These are phyloP conservation scores for Cyclopterus lumpus DNA, from an alignment of 2,797 vertebrate species.

Conservation along the genomic window DNA sequence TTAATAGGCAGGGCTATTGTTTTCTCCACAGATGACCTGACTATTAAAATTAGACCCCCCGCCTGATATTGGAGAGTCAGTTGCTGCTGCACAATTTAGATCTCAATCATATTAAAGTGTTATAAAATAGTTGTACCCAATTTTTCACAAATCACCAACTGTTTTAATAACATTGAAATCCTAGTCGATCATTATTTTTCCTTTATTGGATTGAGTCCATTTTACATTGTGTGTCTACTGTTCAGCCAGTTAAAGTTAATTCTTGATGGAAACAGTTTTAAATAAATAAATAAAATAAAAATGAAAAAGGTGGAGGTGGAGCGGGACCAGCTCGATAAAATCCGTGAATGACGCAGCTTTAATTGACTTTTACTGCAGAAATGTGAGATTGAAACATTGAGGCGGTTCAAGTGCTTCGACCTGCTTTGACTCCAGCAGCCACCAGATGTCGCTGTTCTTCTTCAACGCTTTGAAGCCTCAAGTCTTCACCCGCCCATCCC, in stretches of 20 bases:
- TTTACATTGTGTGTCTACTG: background rate
- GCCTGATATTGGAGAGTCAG: background rate
- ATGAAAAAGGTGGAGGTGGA: no score
- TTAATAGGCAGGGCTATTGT: background rate
- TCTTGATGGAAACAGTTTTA: background rate
- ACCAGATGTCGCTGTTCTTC: no score
- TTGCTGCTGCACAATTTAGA: background rate
- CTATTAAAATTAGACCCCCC: background rate
- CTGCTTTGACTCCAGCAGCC: no score
- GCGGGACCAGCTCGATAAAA: no score
- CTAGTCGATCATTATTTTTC: background rate
- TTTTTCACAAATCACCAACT: background rate
- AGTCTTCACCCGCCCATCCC: no score
- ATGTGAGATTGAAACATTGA: no score
- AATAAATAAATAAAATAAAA: background rate
- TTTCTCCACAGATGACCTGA: background rate
- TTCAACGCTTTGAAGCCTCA: no score
- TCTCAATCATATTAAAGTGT: background rate
- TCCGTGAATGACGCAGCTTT: no score
- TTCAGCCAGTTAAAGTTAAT: background rate
- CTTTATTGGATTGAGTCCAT: background rate
- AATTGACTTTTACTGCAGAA: no score
- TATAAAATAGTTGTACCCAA: background rate
- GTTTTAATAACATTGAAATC: background rate
- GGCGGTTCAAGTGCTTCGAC: no score